Conservation (phyloP, 2,113 vertebrate species). For the Ceyx margarethae region DNA sequence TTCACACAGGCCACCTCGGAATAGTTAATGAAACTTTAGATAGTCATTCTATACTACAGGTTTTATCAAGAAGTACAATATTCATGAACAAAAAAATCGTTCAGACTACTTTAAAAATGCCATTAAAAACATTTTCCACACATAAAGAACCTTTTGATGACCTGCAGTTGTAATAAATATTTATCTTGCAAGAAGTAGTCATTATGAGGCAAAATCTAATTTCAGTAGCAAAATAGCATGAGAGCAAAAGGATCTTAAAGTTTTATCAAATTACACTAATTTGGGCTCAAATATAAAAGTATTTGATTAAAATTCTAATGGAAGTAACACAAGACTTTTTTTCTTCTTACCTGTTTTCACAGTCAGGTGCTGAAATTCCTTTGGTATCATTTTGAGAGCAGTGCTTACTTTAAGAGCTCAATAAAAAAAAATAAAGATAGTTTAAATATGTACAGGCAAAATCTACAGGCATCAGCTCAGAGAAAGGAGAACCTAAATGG, state of each 20-base stretch:
- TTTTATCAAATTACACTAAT: not conserved
- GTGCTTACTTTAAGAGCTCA: constrained; percentile 66
- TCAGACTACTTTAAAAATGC: not conserved
- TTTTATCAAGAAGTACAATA: not conserved
- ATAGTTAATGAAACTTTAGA: not conserved
- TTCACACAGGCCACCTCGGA: not conserved
- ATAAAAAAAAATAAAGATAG: not conserved
- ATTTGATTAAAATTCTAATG: not conserved
- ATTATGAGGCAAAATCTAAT: not conserved
- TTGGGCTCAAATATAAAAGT: not conserved
- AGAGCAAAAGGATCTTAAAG: not conserved
- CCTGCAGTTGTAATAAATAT: not conserved
- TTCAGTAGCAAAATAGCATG: not conserved
- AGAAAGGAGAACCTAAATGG: not conserved
- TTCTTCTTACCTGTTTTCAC: constrained; percentile 78
- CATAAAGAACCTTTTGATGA: not conserved
- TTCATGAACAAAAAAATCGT: not conserved
- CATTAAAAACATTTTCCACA: not conserved
- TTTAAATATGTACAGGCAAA: not conserved
- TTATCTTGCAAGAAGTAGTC: not conserved
- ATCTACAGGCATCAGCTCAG: not conserved
- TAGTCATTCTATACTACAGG: not conserved
- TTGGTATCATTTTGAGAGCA: constrained; percentile 66
- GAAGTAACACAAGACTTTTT: not conserved
- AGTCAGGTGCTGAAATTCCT: constrained; percentile 71